Percentiles rank a stretch among this genome's conserved stretches.
Evolutionary conservation across 2,113 vertebrate genomes (phyloP).

Genomic region (Lampris incognitus): DNA sequence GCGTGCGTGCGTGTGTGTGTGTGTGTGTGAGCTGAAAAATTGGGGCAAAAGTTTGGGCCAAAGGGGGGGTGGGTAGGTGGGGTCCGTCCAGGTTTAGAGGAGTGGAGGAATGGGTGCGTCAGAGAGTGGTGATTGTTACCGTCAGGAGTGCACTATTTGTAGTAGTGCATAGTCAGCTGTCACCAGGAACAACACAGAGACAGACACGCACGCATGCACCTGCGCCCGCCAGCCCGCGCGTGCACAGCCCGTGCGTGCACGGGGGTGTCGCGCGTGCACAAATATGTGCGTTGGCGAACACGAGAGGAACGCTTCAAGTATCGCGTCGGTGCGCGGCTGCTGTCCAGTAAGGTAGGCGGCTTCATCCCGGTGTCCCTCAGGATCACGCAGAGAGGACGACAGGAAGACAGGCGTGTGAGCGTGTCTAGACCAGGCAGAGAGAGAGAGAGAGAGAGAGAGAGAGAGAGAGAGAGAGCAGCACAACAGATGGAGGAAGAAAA

Average conservation of each 20-base stretch:
- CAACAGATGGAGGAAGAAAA: slow-evolving; percentile 37
- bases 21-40: slow-evolving; percentile 50
- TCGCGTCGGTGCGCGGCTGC: too few relatives aligned
- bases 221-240: slow-evolving; percentile 19
- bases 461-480: not conserved
- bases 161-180: slow-evolving; percentile 77
- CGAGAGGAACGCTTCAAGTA: too few relatives aligned
- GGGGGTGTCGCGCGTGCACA: too few relatives aligned
- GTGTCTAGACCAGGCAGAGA: too few relatives aligned
- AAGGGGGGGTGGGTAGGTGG: slow-evolving; percentile 17
- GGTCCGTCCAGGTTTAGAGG: slow-evolving; percentile 31
- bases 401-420: too few relatives aligned
- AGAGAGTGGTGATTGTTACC: slow-evolving; percentile 52
- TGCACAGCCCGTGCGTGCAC: not conserved
- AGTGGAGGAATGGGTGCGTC: slow-evolving; percentile 14
- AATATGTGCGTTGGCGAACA: too few relatives aligned
- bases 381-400: too few relatives aligned
- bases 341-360: too few relatives aligned
- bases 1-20: slow-evolving; percentile 23
- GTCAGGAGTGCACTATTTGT: slow-evolving; percentile 69
- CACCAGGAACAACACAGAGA: slow-evolving; percentile 38
- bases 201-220: not conserved
- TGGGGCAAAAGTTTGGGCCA: not conserved
- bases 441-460: too few relatives aligned
- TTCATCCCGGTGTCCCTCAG: too few relatives aligned